Conservation (phyloP, 2,113 vertebrate species). For the Peromyscus leucopus region DNA sequence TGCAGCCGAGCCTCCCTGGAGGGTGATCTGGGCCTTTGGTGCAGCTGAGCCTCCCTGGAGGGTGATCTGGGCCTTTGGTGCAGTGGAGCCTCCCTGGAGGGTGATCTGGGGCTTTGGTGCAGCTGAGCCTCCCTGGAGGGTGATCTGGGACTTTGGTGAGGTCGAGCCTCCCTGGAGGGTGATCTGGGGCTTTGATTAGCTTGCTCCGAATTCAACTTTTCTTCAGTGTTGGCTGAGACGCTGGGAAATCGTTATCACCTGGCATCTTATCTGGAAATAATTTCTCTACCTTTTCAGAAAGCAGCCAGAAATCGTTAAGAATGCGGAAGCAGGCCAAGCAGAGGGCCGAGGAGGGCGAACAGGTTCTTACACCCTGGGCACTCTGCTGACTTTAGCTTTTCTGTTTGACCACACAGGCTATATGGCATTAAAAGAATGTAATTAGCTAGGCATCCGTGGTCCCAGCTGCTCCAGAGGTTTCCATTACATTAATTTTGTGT, state of each 20-base stretch:
- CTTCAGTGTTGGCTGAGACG: background rate
- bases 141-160: background rate
- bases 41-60: background rate
- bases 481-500: background rate
- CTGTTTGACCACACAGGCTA: background rate
- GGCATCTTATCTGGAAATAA: constrained; percentile 63
- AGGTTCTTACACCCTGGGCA: background rate
- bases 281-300: constrained; percentile 34
- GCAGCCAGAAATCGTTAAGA: background rate
- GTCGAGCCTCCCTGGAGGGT: background rate
- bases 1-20: background rate
- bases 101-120: constrained; percentile 19
- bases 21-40: constrained; percentile 17
- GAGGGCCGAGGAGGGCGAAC: background rate
- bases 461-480: background rate
- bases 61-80: constrained; percentile 18
- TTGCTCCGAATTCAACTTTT: background rate
- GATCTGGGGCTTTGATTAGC: constrained; percentile 31
- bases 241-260: constrained; percentile 19
- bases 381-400: background rate
- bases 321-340: background rate
- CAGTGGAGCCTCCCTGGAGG: background rate
- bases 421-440: background rate
- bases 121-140: background rate
- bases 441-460: background rate